Evolutionary conservation across 2,797 vertebrate genomes (phyloP), one percentile per base, ranked within the genome.

Genomic region (Coendou prehensilis): DNA sequence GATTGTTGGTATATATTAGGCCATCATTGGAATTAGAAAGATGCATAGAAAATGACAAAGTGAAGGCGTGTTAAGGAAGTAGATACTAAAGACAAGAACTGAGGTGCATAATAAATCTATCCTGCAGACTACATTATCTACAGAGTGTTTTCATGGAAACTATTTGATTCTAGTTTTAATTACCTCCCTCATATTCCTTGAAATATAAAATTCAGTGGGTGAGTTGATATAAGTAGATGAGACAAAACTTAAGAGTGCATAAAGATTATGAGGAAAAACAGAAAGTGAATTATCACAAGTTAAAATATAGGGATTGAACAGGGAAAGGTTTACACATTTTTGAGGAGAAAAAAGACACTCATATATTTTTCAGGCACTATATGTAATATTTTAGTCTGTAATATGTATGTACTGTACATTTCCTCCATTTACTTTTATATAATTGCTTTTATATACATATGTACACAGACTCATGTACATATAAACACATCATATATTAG

Each of bases 91-190:
- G 23, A 63, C 20, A 76, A 41, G 9, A 81, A 69, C 45, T 56
- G 26, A 89, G 93, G 4, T 76, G 10, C 6, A 41, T 41, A 92
- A 85, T 47, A 37, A 59, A 85, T 1, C n/a, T 56, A 54, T 80
- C 10, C 14, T 59, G 33, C 7, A 86, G 37, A 18, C 18, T 50
- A 50, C 5, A 78, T 17, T 26, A 18, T 1, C 41, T 87, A n/a
- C 33, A 67, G 7, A 80, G 2, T 54, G 52, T 80, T 52, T 67
- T 76, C 52, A 81, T 26, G 45, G 9, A 47, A 56, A 15, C 1
- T 85, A 37, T 69, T 85, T 69, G 50, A 92, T 85, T 95, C 8
- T 52, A 37, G 11, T 67, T 95, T 93, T 94, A 20, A 75, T 85
- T 50, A 61, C 6, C 56, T 61, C 76, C 75, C 15, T 78, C 4